Evolutionary conservation across 2,797 vertebrate genomes (phyloP), one percentile per base, ranked within the genome.

Genomic region (Intellagama lesueurii): DNA sequence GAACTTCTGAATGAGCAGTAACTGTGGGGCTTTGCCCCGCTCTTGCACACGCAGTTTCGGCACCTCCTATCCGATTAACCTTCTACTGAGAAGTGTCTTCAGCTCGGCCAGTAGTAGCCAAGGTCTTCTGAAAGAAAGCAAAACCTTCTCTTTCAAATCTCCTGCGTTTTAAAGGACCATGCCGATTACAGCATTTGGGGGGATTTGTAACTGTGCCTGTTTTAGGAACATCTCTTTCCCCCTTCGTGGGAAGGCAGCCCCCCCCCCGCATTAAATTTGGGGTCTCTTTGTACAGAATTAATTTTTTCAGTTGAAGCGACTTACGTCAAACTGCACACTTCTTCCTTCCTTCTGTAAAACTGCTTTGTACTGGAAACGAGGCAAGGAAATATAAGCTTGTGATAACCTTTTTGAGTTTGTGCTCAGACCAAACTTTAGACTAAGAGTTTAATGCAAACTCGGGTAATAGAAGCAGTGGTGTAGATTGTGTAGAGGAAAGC

Each of bases 391-490:
- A 92, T 86, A 87, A 85, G 81, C 92, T 89, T 90, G 87, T 93
- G 90, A 92, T 5, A 60, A 84, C 81, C 32, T 60, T 0, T 86
- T 90, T 6, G 44, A 44, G 73, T 47, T 88, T 90, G 17, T 79
- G 94, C 91, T 91, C 90, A 90, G 95, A 91, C 95, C 95, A 96
- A 96, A 94, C 91, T 79, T 94, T 95, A 95, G 96, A 96, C 95
- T 85, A 96, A 96, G 95, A 94, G 95, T 95, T 96, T 95, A 92
- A 88, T 88, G 89, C 68, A 88, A 96, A 95, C 96, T 95, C 91
- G 92, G 95, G 11, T 96, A 92, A 91, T 95, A 95, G 93, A 83
- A 94, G 89, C 93, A 91, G 91, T 91, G 92, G 88, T 95, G 93
- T 94, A 94, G 94, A 91, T 93, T 92, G 94, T 94, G 68, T 93